phyloP scores from a whole-genome alignment of 2,888 invertebrate genomes.

The Hirudinaria manillensis region DNA sequence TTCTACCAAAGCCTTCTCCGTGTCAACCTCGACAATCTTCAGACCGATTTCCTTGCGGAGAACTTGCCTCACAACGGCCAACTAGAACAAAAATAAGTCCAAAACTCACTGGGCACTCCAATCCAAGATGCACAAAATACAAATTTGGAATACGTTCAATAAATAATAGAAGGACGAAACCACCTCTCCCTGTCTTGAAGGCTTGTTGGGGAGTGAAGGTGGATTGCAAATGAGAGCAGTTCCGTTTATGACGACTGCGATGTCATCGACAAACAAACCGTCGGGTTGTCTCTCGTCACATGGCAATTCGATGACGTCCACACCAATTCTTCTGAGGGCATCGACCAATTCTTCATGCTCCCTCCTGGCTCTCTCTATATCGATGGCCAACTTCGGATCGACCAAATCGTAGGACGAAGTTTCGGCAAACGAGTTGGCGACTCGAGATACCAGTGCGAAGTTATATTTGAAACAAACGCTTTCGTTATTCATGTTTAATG shows the following conservation, averaged over 20 bases:
- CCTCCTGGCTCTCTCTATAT: slow-evolving; percentile 72
- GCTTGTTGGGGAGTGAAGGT: slow-evolving; percentile 59
- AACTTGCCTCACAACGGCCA: slow-evolving; percentile 69
- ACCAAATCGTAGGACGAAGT: slow-evolving; percentile 39
- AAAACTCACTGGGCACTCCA: background rate
- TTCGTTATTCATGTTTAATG: slow-evolving; percentile 25
- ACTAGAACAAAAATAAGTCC: slow-evolving; percentile 54
- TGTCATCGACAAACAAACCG: slow-evolving; percentile 80
- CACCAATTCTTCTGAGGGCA: slow-evolving; percentile 65
- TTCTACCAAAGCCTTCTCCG: slow-evolving; percentile 70
- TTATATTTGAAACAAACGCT: slow-evolving; percentile 41
- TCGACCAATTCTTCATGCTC: slow-evolving; percentile 80
- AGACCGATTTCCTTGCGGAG: slow-evolving; percentile 80
- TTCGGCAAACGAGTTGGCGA: slow-evolving; percentile 41
- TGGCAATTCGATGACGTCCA: slow-evolving; percentile 81
- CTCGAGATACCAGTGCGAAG: slow-evolving; percentile 42
- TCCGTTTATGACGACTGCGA: slow-evolving; percentile 84
- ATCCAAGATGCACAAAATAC: background rate
- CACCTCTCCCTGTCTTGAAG: slow-evolving; percentile 67
- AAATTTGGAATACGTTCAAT: background rate
- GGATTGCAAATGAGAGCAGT: slow-evolving; percentile 69
- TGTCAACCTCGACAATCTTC: slow-evolving; percentile 76
- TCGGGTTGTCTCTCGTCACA: slow-evolving; percentile 77
- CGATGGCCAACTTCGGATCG: slow-evolving; percentile 32
- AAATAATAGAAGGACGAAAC: background rate